Evolutionary conservation across 2,113 vertebrate genomes (phyloP), one percentile per base, ranked within the genome.

Genomic region (Tonatia bakeri): DNA sequence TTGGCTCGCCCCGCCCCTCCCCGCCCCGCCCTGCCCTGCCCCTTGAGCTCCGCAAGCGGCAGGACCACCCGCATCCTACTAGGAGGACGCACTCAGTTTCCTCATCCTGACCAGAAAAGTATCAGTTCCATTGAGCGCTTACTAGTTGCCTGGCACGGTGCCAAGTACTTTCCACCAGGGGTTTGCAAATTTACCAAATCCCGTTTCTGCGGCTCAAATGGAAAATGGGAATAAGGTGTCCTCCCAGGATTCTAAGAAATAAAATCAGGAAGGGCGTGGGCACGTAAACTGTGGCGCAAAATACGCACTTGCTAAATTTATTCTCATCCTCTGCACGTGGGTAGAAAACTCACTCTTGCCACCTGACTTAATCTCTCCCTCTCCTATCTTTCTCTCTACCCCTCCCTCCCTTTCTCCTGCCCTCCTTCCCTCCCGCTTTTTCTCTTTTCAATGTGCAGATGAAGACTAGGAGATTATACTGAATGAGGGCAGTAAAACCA

Each of bases 1-100:
- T 4, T 4, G 19, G 52, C 52, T 56, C 10, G 6, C 47, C 43
- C 38, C 28, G 3, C 31, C n/a, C 17, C 0, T 0, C 0, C 56
- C 38, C 24, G 54, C n/a, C 70, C 36, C 1, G 14, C 8, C 56
- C 54, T 24, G 24, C 24, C 54, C 54, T 24, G 24, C 24, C 54
- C 54, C 19, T 22, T 12, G 65, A 61, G 40, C 54, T 19, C 9
- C 0, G 6, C 43, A 4, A 11, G 75, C 45, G 4, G 45, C 20
- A 3, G 4, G 45, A 14, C 43, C 12, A 13, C 24, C 17, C 4
- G 13, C 56, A 8, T 5, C 31, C 54, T 5, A 4, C 5, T 5
- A 31, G 11, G 36, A 31, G 72, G 72, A 45, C 28, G 3, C 22
- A 9, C 54, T 56, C 56, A 4, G 90, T 15, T 31, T 86, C 73